Evolutionary conservation across 2,888 invertebrate genomes (phyloP).

Genomic region (Platycnemis pennipes): DNA sequence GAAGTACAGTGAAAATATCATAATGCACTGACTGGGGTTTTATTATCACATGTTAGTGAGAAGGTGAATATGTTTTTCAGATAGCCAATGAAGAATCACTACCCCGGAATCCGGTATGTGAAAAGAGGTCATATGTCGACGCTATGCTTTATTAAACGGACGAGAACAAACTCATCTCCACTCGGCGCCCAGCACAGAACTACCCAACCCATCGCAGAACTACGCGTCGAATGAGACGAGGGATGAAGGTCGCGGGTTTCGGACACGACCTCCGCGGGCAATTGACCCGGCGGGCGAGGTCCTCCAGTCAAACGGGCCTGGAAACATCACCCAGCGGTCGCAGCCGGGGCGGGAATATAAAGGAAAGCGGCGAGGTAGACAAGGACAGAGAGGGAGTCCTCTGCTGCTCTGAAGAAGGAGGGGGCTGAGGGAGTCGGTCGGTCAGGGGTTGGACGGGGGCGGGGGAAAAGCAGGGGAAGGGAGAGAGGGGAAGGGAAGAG

Average conservation of each 20-base stretch:
- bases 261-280: conserved; percentile 12
- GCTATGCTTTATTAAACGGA: no score
- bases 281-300: background rate
- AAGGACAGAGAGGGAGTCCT: background rate
- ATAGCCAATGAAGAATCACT: no score
- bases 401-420: background rate
- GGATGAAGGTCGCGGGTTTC: background rate
- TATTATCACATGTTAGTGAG: no score
- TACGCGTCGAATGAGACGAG: background rate
- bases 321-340: background rate
- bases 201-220: background rate
- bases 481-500: background rate
- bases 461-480: background rate
- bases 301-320: background rate
- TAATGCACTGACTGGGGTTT: no score
- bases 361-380: background rate
- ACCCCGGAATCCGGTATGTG: no score
- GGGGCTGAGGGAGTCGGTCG: background rate
- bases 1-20: no score
- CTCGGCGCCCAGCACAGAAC: background rate
- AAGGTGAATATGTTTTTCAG: no score
- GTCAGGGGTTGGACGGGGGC: background rate
- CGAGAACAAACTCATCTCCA: no score
- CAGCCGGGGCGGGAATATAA: conserved; percentile 14
- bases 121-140: no score